Conservation (phyloP, 2,113 vertebrate genomes). For the Pagrus major region DNA sequence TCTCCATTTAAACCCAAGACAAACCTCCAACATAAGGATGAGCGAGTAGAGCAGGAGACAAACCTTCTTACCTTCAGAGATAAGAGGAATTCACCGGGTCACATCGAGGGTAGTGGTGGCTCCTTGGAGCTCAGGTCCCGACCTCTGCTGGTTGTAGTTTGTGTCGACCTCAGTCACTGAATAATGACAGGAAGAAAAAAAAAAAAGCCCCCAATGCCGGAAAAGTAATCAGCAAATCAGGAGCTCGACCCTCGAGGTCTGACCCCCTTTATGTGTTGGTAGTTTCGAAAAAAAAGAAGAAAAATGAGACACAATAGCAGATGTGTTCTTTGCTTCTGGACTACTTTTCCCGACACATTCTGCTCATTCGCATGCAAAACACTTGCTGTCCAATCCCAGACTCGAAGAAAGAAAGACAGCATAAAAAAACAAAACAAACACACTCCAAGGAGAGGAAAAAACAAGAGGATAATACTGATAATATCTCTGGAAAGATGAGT, state of each 20-base stretch:
- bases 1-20: background rate
- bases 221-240: slow-evolving; percentile 23
- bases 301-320: background rate
- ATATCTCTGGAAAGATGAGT: slow-evolving; percentile 21
- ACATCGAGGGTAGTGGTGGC: slow-evolving; percentile 71
- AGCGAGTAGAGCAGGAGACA: background rate
- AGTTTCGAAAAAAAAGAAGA: background rate
- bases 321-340: slow-evolving; percentile 15
- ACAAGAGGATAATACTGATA: background rate
- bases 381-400: slow-evolving; percentile 36
- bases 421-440: too few species aligned
- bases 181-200: background rate
- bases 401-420: background rate
- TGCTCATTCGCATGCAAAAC: slow-evolving; percentile 8
- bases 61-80: slow-evolving; percentile 82
- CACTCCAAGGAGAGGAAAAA: slow-evolving; percentile 10
- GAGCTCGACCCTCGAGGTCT: slow-evolving; percentile 9
- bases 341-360: slow-evolving; percentile 47
- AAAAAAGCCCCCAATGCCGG: background rate
- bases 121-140: slow-evolving; percentile 64
- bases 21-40: background rate
- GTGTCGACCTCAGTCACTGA: slow-evolving; percentile 50
- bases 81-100: slow-evolving; percentile 78
- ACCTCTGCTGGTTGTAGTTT: slow-evolving; percentile 55
- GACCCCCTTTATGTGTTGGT: slow-evolving; percentile 24